phyloP scores from a whole-genome alignment of 2,797 vertebrate genomes.

The Fringilla coelebs region DNA sequence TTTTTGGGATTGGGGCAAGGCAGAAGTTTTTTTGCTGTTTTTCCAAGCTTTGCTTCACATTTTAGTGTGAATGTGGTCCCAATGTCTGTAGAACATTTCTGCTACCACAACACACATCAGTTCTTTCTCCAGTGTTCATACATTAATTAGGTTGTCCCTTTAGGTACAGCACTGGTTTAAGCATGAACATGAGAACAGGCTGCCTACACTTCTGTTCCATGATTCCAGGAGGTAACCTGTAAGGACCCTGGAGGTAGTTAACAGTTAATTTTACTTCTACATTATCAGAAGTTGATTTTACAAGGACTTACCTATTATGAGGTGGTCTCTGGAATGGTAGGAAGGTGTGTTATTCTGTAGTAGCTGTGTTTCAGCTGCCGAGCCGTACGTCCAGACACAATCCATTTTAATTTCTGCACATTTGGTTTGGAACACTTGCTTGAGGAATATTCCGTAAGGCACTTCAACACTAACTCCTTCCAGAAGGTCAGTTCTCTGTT shows the following conservation, averaged over 20 bases:
- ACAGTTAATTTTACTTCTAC: neutral
- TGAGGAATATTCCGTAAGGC: constrained; percentile 91
- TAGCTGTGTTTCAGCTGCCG: constrained; percentile 92
- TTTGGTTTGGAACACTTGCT: constrained; percentile 89
- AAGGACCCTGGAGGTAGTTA: neutral
- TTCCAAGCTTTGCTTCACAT: neutral
- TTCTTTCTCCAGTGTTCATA: neutral
- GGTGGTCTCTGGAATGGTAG: constrained; percentile 91
- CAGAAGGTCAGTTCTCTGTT: constrained; percentile 85
- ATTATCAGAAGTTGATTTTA: neutral
- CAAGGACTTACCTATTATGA: constrained; percentile 70
- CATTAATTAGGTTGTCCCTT: neutral
- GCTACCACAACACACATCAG: neutral
- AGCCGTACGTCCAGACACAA: constrained; percentile 92
- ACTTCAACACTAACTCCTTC: constrained; percentile 89
- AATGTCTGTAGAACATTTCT: neutral
- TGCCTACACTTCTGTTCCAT: neutral
- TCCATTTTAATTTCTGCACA: constrained; percentile 91
- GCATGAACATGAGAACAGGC: neutral
- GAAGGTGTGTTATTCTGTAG: constrained; percentile 93
- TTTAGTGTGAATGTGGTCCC: neutral
- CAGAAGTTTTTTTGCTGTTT: neutral
- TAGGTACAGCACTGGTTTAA: neutral
- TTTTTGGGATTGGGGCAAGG: neutral
- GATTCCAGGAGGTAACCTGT: neutral